These are phyloP conservation scores for Hydractinia echinata DNA, from an alignment of 30 jellyfish, hydroid and myxozoan species.

Conservation along the genomic window DNA sequence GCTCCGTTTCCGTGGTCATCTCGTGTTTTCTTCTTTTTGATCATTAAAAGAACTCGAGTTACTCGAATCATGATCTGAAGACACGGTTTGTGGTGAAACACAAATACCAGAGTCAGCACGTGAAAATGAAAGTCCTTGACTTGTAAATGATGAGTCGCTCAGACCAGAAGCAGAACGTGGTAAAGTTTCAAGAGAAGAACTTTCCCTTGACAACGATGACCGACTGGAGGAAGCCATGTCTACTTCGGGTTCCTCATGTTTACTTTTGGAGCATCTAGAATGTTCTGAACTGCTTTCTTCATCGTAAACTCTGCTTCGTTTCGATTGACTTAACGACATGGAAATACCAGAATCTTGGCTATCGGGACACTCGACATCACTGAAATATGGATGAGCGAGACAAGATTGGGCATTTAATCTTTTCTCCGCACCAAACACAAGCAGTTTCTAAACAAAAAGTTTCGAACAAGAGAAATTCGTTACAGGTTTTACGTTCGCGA, in stretches of 20 bases:
- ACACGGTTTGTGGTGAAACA: constrained; percentile 20
- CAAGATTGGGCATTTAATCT: constrained; percentile 68
- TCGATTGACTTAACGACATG: too few relatives aligned
- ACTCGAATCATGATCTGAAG: constrained; percentile 12
- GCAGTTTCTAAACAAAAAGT: constrained; percentile 45
- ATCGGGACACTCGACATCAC: constrained; percentile 26
- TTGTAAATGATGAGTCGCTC: constrained; percentile 4
- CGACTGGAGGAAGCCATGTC: too few relatives aligned
- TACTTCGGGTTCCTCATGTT: too few relatives aligned
- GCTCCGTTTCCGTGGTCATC: too few relatives aligned
- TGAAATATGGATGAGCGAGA: constrained; percentile 62
- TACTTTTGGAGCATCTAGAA: too few relatives aligned
- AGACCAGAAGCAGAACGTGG: neutral
- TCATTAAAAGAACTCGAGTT: constrained; percentile 4
- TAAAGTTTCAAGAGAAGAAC: neutral
- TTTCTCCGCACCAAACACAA: constrained; percentile 61
- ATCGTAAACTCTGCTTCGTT: too few relatives aligned
- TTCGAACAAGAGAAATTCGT: too few relatives aligned
- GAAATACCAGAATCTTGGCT: constrained; percentile 59
- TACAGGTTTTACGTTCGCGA: too few relatives aligned
- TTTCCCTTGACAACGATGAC: too few relatives aligned
- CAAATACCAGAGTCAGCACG: constrained; percentile 41
- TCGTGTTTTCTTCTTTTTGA: neutral
- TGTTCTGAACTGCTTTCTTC: too few relatives aligned
- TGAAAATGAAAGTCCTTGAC: neutral